Evolutionary conservation across 2,888 invertebrate genomes (phyloP), one percentile per base, ranked within the genome.

Genomic region (Polylopha cassiicola): DNA sequence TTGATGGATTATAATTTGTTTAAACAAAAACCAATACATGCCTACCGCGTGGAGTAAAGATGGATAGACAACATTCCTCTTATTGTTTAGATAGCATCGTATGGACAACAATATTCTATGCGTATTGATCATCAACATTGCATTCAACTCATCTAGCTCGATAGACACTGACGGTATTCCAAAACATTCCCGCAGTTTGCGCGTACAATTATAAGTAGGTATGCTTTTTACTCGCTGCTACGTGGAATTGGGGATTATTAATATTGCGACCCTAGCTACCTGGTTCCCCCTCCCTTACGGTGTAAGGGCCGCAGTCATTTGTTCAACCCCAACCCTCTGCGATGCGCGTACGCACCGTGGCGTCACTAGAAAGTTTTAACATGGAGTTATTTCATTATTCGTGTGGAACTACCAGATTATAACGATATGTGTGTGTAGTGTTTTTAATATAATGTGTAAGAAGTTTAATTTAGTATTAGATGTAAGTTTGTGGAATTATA

Each of bases 191-290:
- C 28, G 22, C 22, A 32, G 14, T 21, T 8, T 9, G 26, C 18
- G 37, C 13, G 23, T 28, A 17, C 15, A 22, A 9, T 26, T 15
- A 37, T 23, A 37, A 42, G 23, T 33, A n/a, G n/a, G n/a, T n/a
- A n/a, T n/a, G n/a, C n/a, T n/a, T n/a, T n/a, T n/a, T n/a, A 34
- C 37, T 37, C 37, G 37, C 37, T 18, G n/a, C 23, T 31, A 26
- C 8, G 15, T 26, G 58, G 75, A 75, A 74, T 71, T 73, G 51
- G 58, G 67, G 67, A 64, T 52, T 58, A 55, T 49, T 47, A n/a
- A n/a, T 23, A 24, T 7, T 51, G 51, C 58, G 64, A 62, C 68
- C 76, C 73, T 55, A 49, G 61, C 74, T 81, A 80, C 79, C 80
- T 79, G 78, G 55, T 50, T 48, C 53, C 65, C 65, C 58, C 53